Base-by-base conservation (phyloP, 2,113 vertebrate species). In the Callipepla squamata region DNA sequence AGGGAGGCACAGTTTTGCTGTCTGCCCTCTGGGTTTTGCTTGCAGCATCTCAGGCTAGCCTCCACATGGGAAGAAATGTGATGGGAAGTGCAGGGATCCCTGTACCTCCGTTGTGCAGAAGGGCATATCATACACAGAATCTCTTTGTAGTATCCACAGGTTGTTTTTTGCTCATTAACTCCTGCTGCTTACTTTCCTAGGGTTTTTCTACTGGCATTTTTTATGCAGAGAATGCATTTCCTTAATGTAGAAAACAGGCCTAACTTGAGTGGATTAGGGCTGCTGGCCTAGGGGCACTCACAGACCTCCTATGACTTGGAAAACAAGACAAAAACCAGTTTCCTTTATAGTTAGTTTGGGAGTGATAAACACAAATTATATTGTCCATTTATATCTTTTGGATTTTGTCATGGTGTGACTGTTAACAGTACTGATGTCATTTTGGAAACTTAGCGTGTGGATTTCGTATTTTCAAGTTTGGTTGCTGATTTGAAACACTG, bases 91-190 rank as follows among this genome's bases (percentile, higher is more conserved):
- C 57, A 81, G 91, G 77, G 61, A 87, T 81, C 51, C 44, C 51
- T 89, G 73, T 86, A 47, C 80, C 86, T 90, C 65, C 70, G 28
- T 90, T 84, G 55, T 86, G 65, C 73, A 93, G 85, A 92, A 74
- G 90, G 42, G 19, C 16, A 2, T 1, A 1, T 70, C 73, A 61
- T 57, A 32, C 30, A 50, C 65, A 70, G 67, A 7, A 90, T 66
- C 53, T 25, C 75, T 63, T 93, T 81, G 42, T 69, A 87, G 62
- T 73, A 66, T 72, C 70, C 55, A 5, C 9, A 0, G 34, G 59
- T 48, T 2, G 0, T 13, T 5, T 58, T 76, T 81, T 65, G 14
- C 36, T 55, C 66, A 48, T 55, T 63, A 76, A 79, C 21, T 85
- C n/a, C 11, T 57, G 44, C 44, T 3, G 2, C 26, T 66, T 93